Evolutionary conservation across 2,888 invertebrate species (phyloP).

Genomic region (Acanthosepion esculentum): DNA sequence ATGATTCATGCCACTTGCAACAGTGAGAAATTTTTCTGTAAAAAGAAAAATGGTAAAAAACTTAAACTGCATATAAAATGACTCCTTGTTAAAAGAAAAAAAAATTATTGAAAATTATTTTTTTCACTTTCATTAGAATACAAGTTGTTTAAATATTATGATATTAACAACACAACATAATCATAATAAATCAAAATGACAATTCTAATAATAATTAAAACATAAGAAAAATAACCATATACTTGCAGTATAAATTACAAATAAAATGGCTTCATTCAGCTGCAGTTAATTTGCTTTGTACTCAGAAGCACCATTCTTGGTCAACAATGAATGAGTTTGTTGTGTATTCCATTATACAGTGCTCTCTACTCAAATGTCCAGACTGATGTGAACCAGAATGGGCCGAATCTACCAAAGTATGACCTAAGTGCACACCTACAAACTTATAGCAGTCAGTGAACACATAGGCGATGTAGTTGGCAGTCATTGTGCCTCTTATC

Average conservation of each 20-base stretch:
- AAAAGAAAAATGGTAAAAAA: too few relatives aligned
- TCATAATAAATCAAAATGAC: too few relatives aligned
- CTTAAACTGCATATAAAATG: too few relatives aligned
- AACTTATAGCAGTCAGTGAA: constrained; percentile 86
- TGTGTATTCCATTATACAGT: constrained; percentile 72
- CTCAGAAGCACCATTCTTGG: constrained; percentile 70
- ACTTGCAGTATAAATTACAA: neutral
- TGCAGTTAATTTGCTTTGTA: constrained; percentile 70
- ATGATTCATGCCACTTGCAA: too few relatives aligned
- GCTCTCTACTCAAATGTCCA: constrained; percentile 64
- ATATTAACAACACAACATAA: too few relatives aligned
- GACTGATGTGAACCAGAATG: constrained; percentile 60
- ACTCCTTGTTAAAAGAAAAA: too few relatives aligned
- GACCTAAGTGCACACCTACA: constrained; percentile 79
- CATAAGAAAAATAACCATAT: too few relatives aligned
- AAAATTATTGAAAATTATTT: too few relatives aligned
- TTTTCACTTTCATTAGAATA: too few relatives aligned
- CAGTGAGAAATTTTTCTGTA: too few relatives aligned
- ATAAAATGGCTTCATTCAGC: constrained; percentile 55
- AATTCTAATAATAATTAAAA: too few relatives aligned
- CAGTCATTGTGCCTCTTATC: constrained; percentile 96
- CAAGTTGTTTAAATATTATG: too few relatives aligned
- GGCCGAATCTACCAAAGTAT: constrained; percentile 53
- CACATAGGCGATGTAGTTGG: constrained; percentile 92
- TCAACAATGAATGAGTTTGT: constrained; percentile 64